phyloP scores from a whole-genome alignment of 2,888 invertebrate species.

The Drosophila neotestacea region DNA sequence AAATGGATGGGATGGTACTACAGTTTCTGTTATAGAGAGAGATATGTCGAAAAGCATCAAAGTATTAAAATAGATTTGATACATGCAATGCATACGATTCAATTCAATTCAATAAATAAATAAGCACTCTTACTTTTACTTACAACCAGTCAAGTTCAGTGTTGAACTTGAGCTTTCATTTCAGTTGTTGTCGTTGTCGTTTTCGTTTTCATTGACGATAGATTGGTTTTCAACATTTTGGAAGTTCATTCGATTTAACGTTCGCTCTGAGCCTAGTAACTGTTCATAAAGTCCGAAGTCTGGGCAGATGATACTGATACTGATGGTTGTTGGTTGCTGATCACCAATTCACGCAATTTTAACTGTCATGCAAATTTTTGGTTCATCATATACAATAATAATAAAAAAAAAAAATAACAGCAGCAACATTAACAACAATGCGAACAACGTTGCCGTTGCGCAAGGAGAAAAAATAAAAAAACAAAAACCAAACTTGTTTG shows the following conservation, averaged over 20 bases:
- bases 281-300: slow-evolving; percentile 9
- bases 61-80: no score
- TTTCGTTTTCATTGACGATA: not conserved
- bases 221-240: slow-evolving; percentile 7
- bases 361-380: slow-evolving; percentile 68
- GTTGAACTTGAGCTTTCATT: no score
- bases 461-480: slow-evolving; percentile 47
- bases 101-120: no score
- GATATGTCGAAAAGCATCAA: no score
- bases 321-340: not conserved
- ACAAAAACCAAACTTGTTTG: slow-evolving; percentile 10
- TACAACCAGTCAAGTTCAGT: no score
- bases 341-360: slow-evolving; percentile 38
- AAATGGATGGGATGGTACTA: no score
- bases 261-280: slow-evolving; percentile 37
- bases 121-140: no score
- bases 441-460: slow-evolving; percentile 43
- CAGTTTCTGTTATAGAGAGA: no score
- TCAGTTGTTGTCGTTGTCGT: no score
- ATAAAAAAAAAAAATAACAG: not conserved
- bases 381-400: slow-evolving; percentile 13
- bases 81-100: no score
- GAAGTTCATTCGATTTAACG: slow-evolving; percentile 39
- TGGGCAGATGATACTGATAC: slow-evolving; percentile 43
- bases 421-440: not conserved